Percentiles rank a stretch among this genome's conserved stretches.
These are phyloP conservation scores for Astreopora myriophthalma DNA, from an alignment of 64 coral and sea anemone genomes.

Conservation along the genomic window DNA sequence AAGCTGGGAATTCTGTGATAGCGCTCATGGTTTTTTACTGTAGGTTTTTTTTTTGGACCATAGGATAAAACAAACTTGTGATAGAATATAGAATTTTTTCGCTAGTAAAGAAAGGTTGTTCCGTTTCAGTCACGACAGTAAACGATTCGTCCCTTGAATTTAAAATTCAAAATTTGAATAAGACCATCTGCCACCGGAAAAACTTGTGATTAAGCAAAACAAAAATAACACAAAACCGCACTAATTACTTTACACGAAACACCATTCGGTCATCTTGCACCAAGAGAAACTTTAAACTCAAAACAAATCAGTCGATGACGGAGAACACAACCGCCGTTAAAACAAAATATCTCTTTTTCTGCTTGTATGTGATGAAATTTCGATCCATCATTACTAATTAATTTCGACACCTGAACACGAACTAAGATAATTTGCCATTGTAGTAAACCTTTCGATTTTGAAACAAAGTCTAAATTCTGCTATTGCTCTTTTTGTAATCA, in stretches of 20 bases:
- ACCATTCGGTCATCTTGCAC: not conserved
- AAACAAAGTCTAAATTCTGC: not conserved
- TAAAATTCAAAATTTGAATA: not conserved
- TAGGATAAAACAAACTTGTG: too few relatives aligned
- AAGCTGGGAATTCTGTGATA: not conserved
- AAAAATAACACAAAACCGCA: not conserved
- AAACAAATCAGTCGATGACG: not conserved
- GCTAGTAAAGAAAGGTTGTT: too few relatives aligned
- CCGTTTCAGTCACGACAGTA: too few relatives aligned
- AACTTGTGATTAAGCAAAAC: not conserved
- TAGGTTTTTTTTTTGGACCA: too few relatives aligned
- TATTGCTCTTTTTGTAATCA: too few relatives aligned
- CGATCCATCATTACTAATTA: not conserved
- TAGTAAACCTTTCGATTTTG: not conserved
- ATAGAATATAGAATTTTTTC: too few relatives aligned
- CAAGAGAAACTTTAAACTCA: not conserved
- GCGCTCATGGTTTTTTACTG: too few relatives aligned
- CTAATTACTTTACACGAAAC: not conserved
- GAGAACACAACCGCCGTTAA: not conserved
- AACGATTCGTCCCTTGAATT: not conserved
- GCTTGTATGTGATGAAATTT: not conserved
- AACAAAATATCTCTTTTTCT: not conserved
- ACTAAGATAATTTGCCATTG: too few relatives aligned
- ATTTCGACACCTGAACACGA: not conserved
- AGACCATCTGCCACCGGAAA: conserved; percentile 6